Conservation (phyloP, 2,797 vertebrate genomes). For the Sylvilagus floridanus region DNA sequence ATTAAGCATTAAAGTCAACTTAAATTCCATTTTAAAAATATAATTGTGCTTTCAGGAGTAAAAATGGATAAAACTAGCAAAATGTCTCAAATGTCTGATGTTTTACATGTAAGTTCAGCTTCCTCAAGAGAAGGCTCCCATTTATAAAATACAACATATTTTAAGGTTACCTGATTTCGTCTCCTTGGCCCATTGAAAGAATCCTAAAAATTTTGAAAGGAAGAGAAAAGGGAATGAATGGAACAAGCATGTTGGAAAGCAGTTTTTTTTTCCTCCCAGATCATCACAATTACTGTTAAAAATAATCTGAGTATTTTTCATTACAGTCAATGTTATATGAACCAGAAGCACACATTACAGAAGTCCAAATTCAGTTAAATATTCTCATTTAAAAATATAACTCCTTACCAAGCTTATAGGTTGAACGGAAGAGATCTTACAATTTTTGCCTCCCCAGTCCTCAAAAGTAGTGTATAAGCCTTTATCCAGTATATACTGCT, state of each 20-base stretch:
- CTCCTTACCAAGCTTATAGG: conserved; percentile 93
- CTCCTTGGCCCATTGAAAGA: conserved; percentile 84
- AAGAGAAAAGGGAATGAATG: conserved; percentile 61
- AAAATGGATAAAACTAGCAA: conserved; percentile 47
- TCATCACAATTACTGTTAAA: conserved; percentile 46
- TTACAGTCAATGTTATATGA: neutral
- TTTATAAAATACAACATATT: conserved; percentile 18
- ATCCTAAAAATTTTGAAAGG: conserved; percentile 89
- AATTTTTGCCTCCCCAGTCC: conserved; percentile 94
- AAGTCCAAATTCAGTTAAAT: conserved; percentile 38
- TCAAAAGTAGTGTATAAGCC: conserved; percentile 93
- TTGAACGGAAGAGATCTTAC: conserved; percentile 94
- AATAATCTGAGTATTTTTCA: neutral
- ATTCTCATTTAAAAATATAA: conserved; percentile 22
- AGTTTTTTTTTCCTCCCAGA: neutral
- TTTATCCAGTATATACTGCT: conserved; percentile 95
- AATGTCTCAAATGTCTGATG: neutral
- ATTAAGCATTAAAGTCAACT: conserved; percentile 19
- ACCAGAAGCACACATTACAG: neutral
- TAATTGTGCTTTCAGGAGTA: conserved; percentile 40
- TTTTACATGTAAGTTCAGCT: conserved; percentile 6
- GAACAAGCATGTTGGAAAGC: neutral
- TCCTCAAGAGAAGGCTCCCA: conserved; percentile 31
- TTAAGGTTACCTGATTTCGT: conserved; percentile 89
- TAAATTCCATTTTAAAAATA: neutral